Evolutionary conservation across 2,888 invertebrate species (phyloP), one percentile per base, ranked within the genome.

Genomic region (Sinhomidia bicolor): DNA sequence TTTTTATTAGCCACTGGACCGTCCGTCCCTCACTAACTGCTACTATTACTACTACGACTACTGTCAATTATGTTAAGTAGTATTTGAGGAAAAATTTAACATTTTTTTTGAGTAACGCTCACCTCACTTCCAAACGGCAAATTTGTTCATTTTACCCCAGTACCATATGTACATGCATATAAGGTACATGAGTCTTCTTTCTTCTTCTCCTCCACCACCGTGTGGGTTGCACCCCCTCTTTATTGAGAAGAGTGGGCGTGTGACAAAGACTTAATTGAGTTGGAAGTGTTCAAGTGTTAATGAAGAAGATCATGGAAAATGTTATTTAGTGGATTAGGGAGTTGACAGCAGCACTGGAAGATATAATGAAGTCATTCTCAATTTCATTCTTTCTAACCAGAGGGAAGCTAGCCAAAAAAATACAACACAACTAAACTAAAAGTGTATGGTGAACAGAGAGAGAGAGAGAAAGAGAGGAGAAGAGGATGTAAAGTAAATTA

Each of bases 291-390:
- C 89, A 88, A 89, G 91, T 89, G 92, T 90, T 92, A 92, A 92
- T 92, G 90, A 91, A 90, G 91, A 89, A 90, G 91, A 89, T 91
- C 88, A 89, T 78, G 89, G 91, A 88, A 91, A 92, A 92, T 91
- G 92, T 92, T 91, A 91, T 92, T 92, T 91, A 92, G 90, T 91
- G 91, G 92, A 91, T 92, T 91, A 90, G 90, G 90, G 90, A 90
- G 90, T 90, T 83, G 86, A 87, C 89, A 84, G 36, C 80, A 60
- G 29, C 83, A 71, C 79, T 71, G 17, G 83, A 83, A 83, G 57
- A 81, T n/a, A 81, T 84, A 85, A 85, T 85, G 89, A 85, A 84
- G 74, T 76, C 89, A 80, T 85, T 89, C 89, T 68, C 85, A 76
- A 85, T 84, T 89, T 62, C 71, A 74, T 71, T 80, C 85, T 41